These are phyloP conservation scores for Drosophila mulleri DNA, from an alignment of 2,888 invertebrate genomes.

Conservation along the genomic window DNA sequence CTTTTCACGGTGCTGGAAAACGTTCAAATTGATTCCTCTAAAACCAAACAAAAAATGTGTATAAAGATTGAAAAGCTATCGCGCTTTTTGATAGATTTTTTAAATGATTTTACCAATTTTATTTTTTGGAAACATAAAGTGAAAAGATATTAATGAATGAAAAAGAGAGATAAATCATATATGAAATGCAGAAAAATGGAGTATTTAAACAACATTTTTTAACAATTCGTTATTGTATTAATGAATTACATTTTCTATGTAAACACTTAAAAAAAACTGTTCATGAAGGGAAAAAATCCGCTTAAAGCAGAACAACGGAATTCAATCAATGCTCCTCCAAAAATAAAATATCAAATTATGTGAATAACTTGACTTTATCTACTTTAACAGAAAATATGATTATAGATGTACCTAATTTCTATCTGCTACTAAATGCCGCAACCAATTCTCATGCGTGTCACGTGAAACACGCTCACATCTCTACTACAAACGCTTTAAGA, in stretches of 20 bases:
- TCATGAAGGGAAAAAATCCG: background rate
- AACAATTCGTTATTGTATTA: background rate
- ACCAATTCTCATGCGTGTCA: conserved; percentile 24
- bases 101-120: no score
- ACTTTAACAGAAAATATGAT: background rate
- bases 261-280: background rate
- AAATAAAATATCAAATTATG: no score
- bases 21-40: no score
- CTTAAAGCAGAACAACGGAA: no score
- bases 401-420: no score
- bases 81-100: background rate
- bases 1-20: background rate
- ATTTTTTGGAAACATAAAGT: no score
- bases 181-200: no score
- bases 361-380: background rate
- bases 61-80: background rate
- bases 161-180: no score
- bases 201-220: background rate
- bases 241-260: background rate
- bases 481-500: conserved; percentile 27
- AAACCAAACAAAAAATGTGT: no score
- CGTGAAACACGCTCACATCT: conserved; percentile 36
- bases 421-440: no score
- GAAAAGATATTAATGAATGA: no score
- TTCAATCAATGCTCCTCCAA: no score